phyloP scores from a whole-genome alignment of 2,113 vertebrate species.

The Plecturocebus donacophilus region DNA sequence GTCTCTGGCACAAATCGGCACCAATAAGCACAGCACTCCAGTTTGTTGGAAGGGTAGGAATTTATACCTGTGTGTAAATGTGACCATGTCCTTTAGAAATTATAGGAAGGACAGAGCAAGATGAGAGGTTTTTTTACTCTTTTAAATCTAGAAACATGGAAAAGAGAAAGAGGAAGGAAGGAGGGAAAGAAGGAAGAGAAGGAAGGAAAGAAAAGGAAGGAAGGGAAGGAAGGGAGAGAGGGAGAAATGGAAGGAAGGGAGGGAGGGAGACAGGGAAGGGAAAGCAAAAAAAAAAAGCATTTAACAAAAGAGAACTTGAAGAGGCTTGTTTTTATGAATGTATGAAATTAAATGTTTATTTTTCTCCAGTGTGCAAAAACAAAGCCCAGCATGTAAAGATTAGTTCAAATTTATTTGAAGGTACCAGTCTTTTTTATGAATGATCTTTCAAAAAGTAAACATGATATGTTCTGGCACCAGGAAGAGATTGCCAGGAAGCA shows the following conservation, averaged over 20 bases:
- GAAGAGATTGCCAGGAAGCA: conserved; percentile 70
- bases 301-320: not conserved
- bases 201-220: fast-evolving
- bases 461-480: conserved; percentile 60
- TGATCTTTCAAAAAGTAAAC: conserved; percentile 70
- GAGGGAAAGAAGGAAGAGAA: fast-evolving
- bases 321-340: not conserved
- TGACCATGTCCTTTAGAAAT: not conserved
- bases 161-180: not conserved
- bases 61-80: not conserved
- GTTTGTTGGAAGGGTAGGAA: not conserved
- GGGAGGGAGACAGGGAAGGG: not conserved
- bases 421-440: conserved; percentile 30
- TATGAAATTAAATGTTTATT: conserved; percentile 42
- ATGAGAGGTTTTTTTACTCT: not conserved
- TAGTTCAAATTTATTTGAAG: conserved; percentile 49
- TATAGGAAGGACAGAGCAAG: not conserved
- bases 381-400: not conserved
- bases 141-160: not conserved
- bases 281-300: not conserved
- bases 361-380: conserved; percentile 22
- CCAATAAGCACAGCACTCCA: not conserved
- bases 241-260: fast-evolving
- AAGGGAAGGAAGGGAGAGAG: not conserved
- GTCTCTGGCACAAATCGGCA: not conserved